Conservation (phyloP, 2,113 vertebrate species). For the Halichoeres trimaculatus region DNA sequence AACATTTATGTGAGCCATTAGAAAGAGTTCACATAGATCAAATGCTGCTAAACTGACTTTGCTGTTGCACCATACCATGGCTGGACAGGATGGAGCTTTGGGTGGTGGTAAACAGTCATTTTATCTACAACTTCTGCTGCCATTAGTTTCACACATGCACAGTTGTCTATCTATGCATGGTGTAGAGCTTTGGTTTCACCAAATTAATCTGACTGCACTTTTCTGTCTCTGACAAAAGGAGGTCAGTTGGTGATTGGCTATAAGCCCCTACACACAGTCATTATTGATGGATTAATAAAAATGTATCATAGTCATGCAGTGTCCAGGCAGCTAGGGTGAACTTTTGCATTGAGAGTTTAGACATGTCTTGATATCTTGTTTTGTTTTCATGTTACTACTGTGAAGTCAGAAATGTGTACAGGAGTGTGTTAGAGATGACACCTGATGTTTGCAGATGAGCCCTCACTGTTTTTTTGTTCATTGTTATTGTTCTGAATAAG, state of each 20-base stretch:
- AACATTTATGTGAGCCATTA: conserved; percentile 3
- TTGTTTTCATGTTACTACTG: conserved; percentile 18
- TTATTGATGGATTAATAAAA: conserved; percentile 18
- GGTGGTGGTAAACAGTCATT: background rate
- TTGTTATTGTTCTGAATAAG: conserved; percentile 32
- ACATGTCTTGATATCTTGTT: background rate
- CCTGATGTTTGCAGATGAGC: conserved; percentile 45
- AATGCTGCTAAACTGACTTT: background rate
- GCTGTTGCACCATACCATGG: no score
- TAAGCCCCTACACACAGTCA: background rate
- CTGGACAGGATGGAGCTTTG: no score
- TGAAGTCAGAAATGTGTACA: conserved; percentile 1
- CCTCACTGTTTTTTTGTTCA: conserved; percentile 32
- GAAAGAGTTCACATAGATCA: background rate
- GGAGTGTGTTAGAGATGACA: conserved; percentile 25
- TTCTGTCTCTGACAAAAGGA: background rate
- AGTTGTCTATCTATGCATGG: background rate
- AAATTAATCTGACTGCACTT: background rate
- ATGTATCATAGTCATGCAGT: conserved; percentile 11
- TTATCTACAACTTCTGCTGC: background rate
- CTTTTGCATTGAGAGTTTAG: conserved; percentile 7
- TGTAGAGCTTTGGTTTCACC: background rate
- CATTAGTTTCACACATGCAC: background rate
- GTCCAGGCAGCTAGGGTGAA: conserved; percentile 9
- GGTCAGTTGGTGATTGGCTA: background rate